These are phyloP conservation scores for Gymnothorax reevesii DNA, from an alignment of 2,797 vertebrate species.

Conservation along the genomic window DNA sequence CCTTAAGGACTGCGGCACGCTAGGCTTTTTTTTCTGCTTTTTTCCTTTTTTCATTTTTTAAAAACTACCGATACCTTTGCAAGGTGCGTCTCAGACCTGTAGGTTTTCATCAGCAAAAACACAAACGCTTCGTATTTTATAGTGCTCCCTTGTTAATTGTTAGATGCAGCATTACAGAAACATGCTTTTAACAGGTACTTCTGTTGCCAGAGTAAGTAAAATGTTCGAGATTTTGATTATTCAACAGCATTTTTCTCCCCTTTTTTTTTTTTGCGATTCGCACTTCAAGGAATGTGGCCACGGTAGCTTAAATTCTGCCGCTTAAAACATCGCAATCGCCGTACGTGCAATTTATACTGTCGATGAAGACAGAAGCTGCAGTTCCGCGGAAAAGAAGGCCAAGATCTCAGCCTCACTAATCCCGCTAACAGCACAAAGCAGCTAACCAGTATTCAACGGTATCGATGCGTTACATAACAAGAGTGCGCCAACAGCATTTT, in stretches of 20 bases:
- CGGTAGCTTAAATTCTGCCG: not conserved
- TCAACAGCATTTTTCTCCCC: conserved; percentile 9
- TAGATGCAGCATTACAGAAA: conserved; percentile 45
- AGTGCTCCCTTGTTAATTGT: conserved; percentile 23
- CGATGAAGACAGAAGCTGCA: conserved; percentile 9
- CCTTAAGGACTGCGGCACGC: conserved; percentile 2
- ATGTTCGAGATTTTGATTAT: not conserved
- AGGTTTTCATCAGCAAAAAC: conserved; percentile 7
- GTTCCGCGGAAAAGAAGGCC: not conserved
- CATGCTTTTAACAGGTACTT: conserved; percentile 17
- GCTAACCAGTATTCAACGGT: not conserved
- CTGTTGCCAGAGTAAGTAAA: conserved; percentile 4
- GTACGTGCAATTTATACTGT: not conserved
- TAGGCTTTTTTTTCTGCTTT: not conserved
- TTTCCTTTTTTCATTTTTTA: not conserved
- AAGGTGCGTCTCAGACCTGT: conserved; percentile 11
- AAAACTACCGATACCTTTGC: conserved; percentile 23
- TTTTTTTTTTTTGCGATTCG: not conserved
- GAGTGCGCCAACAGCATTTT: conserved; percentile 4
- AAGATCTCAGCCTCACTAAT: not conserved
- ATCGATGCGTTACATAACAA: conserved; percentile 14
- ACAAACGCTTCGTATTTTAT: conserved; percentile 17
- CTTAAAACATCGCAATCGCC: conserved; percentile 5
- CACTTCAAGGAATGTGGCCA: conserved; percentile 21
- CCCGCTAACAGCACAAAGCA: not conserved